These are phyloP conservation scores for Therioaphis trifolii DNA, from an alignment of 2,888 invertebrate genomes.

Conservation along the genomic window DNA sequence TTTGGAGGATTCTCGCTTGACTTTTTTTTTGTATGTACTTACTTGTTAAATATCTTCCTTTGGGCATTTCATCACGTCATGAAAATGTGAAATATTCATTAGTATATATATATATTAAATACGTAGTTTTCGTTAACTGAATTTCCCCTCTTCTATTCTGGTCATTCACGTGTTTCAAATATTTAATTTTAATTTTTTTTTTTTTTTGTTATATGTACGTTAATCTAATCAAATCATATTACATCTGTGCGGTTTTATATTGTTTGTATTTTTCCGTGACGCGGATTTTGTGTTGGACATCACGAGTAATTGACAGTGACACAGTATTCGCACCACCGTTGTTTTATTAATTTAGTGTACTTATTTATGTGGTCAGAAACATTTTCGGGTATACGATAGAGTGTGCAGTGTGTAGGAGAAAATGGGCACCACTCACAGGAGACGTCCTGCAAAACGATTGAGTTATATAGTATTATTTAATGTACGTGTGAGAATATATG, in stretches of 20 bases:
- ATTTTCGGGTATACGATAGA: not conserved
- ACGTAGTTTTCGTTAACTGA: not conserved
- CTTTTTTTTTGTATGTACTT: conserved; percentile 2
- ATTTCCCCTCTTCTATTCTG: not conserved
- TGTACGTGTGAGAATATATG: too few relatives aligned
- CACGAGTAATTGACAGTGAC: not conserved
- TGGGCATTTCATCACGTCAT: too few relatives aligned
- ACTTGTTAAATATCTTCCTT: too few relatives aligned
- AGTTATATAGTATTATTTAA: too few relatives aligned
- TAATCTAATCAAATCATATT: not conserved
- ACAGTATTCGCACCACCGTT: not conserved
- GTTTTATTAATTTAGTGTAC: not conserved
- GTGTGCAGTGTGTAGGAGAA: too few relatives aligned
- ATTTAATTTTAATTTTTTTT: not conserved
- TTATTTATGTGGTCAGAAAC: not conserved
- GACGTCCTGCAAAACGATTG: too few relatives aligned
- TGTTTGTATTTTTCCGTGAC: not conserved
- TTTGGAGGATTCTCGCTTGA: not conserved
- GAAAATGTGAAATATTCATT: too few relatives aligned
- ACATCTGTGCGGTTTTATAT: not conserved
- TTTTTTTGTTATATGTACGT: not conserved
- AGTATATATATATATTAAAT: too few relatives aligned
- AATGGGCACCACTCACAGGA: too few relatives aligned
- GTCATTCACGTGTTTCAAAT: not conserved
- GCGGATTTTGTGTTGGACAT: not conserved